Percentiles rank a stretch among this genome's conserved stretches.
Conservation (phyloP, 2,113 vertebrate species). For the Eleginops maclovinus region DNA sequence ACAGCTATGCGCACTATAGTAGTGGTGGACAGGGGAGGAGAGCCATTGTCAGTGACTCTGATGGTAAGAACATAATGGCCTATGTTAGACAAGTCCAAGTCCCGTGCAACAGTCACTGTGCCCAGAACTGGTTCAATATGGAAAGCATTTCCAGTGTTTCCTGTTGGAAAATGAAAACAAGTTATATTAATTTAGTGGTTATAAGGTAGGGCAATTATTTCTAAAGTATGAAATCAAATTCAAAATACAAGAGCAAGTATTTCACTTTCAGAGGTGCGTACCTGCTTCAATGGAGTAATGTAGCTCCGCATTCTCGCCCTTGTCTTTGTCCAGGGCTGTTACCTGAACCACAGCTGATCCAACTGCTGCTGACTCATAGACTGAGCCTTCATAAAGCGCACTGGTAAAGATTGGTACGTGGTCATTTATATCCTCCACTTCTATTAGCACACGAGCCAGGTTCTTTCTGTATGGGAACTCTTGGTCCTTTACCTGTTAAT, state of each 20-base stretch:
- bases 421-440: constrained; percentile 96
- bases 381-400: constrained; percentile 90
- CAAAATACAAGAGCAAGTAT: background rate
- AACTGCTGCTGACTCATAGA: constrained; percentile 96
- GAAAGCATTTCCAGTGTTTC: constrained; percentile 93
- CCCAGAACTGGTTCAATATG: constrained; percentile 94
- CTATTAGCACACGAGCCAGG: constrained; percentile 91
- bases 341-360: constrained; percentile 95
- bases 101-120: constrained; percentile 90
- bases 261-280: constrained; percentile 63
- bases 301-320: constrained; percentile 95
- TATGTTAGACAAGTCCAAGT: constrained; percentile 90
- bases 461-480: constrained; percentile 96
- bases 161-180: constrained; percentile 78
- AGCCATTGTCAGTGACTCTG: constrained; percentile 91
- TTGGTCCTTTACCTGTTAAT: constrained; percentile 93
- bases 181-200: background rate
- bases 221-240: background rate
- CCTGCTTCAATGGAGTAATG: constrained; percentile 94
- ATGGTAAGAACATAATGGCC: constrained; percentile 94
- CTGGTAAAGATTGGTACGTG: constrained; percentile 94
- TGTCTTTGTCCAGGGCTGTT: constrained; percentile 96
- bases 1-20: constrained; percentile 92
- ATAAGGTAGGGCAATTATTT: background rate
- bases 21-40: constrained; percentile 90